These are phyloP conservation scores for Drosophila fuyamai DNA, from an alignment of 1,140 invertebrate species.

Conservation along the genomic window DNA sequence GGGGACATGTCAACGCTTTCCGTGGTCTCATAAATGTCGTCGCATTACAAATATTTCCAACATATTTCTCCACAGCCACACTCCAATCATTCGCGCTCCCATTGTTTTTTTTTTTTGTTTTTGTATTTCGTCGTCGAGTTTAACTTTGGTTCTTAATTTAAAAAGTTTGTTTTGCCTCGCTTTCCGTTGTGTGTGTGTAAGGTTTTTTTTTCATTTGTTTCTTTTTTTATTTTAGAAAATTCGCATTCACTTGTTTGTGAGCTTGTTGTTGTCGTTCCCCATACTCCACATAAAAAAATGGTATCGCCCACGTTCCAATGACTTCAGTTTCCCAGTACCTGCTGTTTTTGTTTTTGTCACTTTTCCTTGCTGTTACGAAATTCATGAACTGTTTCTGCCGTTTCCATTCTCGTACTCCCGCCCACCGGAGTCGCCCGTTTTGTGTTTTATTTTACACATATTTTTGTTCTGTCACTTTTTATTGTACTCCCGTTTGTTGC, in stretches of 20 bases:
- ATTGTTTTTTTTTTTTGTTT: slow-evolving; percentile 22
- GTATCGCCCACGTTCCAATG: slow-evolving; percentile 30
- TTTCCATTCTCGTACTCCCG: slow-evolving; percentile 16
- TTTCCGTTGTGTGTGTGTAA: slow-evolving; percentile 16
- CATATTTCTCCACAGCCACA: slow-evolving; percentile 21
- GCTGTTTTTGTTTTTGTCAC: slow-evolving; percentile 75
- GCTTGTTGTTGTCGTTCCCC: slow-evolving; percentile 27
- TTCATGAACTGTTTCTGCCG: slow-evolving; percentile 78
- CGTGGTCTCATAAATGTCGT: slow-evolving; percentile 55
- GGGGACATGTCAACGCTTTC: slow-evolving; percentile 41
- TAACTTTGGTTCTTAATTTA: slow-evolving; percentile 82
- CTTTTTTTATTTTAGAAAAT: slow-evolving; percentile 58
- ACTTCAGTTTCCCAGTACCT: slow-evolving; percentile 38
- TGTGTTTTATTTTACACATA: slow-evolving; percentile 80
- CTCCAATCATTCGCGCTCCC: slow-evolving; percentile 25
- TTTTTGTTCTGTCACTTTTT: slow-evolving; percentile 81
- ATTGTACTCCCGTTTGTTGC: slow-evolving; percentile 63
- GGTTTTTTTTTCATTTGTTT: slow-evolving; percentile 37
- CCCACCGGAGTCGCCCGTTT: slow-evolving; percentile 32
- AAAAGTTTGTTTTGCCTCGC: slow-evolving; percentile 66
- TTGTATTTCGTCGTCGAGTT: slow-evolving; percentile 62
- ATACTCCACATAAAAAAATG: slow-evolving; percentile 29
- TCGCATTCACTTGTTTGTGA: slow-evolving; percentile 70
- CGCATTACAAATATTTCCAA: slow-evolving; percentile 44
- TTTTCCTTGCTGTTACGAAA: slow-evolving; percentile 74